Conservation (phyloP, 2,113 vertebrate species). For the Tricholaema leucomelas region DNA sequence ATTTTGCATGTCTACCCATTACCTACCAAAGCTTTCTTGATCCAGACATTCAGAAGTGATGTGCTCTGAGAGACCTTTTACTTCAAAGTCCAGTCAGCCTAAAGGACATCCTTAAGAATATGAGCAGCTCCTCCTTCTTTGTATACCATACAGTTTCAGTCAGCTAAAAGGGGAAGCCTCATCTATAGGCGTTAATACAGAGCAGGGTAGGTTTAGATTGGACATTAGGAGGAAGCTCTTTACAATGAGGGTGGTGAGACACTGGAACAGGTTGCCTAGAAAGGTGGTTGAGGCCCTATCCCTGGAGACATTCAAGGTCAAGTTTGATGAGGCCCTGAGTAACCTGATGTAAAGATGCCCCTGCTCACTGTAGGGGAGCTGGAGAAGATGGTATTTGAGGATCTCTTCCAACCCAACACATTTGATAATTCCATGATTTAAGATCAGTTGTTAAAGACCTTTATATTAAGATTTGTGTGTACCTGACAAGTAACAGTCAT, state of each 20-base stretch:
- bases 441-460: neutral
- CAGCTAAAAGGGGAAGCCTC: neutral
- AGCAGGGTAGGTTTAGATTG: too few species aligned
- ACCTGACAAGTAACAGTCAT: neutral
- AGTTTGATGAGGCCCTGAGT: too few species aligned
- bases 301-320: too few species aligned
- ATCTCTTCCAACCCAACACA: too few species aligned
- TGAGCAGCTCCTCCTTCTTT: fast-evolving
- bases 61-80: neutral
- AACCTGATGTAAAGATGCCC: too few species aligned
- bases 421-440: neutral
- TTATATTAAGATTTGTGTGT: neutral
- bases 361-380: too few species aligned
- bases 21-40: neutral
- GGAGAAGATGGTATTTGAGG: too few species aligned
- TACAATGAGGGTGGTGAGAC: too few species aligned
- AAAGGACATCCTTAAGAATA: neutral
- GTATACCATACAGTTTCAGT: neutral
- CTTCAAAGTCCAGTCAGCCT: neutral
- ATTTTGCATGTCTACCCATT: neutral
- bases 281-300: too few species aligned
- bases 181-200: neutral
- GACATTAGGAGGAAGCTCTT: too few species aligned
- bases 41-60: neutral
- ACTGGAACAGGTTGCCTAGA: too few species aligned